Base-by-base conservation (phyloP, 2,888 invertebrate genomes). In the Phania funesta region DNA sequence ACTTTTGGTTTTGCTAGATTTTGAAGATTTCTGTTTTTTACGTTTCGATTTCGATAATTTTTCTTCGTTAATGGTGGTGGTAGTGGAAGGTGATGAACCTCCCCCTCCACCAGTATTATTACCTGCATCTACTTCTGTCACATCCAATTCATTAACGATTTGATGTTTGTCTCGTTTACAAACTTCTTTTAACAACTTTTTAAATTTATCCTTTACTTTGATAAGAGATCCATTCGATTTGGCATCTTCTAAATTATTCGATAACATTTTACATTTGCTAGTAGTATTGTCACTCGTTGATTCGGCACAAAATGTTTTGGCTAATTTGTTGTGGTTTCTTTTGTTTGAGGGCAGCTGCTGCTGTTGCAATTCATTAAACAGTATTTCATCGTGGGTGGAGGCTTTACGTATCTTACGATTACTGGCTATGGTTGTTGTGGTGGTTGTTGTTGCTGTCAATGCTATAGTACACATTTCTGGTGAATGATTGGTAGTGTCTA, bases 401-500 rank as follows among this genome's bases (percentile, higher is more conserved):
- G 44, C 65, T 35, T 79, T 79, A 16, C 65, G 65, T 41, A 65
- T 65, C 22, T 73, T 71, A 18, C 65, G 56, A 26, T 44, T 73
- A 24, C 16, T 58, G 9, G 70, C 18, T 7, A 48, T 20, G 6
- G 48, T 46, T 32, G 71, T 11, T 0, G 54, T 62, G 8, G 24
- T 62, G 8, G 71, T 7, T 11, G 65, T 35, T 20, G 78, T 32
- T n/a, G 46, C 26, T 38, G 77, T 56, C 22, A 71, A 13, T n/a
- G 64, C 7, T 50, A 78, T 56, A 26, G 29, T 68, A 32, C 64
- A 68, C 50, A 71, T 73, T 64, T 82, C 82, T 1, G 82, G 74
- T 29, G 78, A 78, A 65, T 78, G 73, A 78, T 82, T 79, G 6
- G 82, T 82, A 4, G 82, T 82, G 35, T 82, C 82, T 9, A 82